Evolutionary conservation across 2,113 vertebrate species (phyloP).

Genomic region (Scortum barcoo): DNA sequence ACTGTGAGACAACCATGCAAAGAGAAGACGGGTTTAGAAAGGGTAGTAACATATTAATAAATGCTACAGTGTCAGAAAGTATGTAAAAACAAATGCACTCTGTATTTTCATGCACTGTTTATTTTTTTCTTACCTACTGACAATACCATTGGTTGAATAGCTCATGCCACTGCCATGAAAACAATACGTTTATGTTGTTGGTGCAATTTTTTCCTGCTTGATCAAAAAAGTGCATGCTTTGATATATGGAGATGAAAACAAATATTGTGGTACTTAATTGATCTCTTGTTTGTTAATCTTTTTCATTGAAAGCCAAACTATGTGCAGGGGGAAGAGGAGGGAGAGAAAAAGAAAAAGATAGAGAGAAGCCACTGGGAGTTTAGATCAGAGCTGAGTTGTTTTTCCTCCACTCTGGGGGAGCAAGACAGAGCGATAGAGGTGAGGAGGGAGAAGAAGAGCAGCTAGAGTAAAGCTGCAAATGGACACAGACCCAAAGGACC

Average conservation of each 20-base stretch:
- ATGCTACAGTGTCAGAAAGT: constrained; percentile 67
- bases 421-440: constrained; percentile 31
- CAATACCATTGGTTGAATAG: constrained; percentile 73
- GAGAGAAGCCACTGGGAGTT: constrained; percentile 45
- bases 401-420: constrained; percentile 44
- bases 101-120: constrained; percentile 83
- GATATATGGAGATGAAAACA: constrained; percentile 78
- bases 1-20: constrained; percentile 50
- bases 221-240: constrained; percentile 82
- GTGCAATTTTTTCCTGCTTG: constrained; percentile 81
- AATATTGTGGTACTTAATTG: constrained; percentile 76
- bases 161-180: constrained; percentile 85
- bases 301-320: constrained; percentile 63
- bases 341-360: constrained; percentile 3
- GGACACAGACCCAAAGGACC: constrained; percentile 51
- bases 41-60: constrained; percentile 38
- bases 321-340: constrained; percentile 14
- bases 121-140: constrained; percentile 74
- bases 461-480: constrained; percentile 51
- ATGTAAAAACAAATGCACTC: constrained; percentile 80
- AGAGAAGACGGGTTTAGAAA: constrained; percentile 44
- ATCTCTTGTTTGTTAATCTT: constrained; percentile 72
- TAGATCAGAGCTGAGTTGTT: constrained; percentile 42
- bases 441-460: constrained; percentile 47
- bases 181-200: constrained; percentile 73